Percentiles rank a stretch among this genome's conserved stretches.
Conservation (phyloP, 2,888 invertebrate species). For the Agonum fuliginosum region DNA sequence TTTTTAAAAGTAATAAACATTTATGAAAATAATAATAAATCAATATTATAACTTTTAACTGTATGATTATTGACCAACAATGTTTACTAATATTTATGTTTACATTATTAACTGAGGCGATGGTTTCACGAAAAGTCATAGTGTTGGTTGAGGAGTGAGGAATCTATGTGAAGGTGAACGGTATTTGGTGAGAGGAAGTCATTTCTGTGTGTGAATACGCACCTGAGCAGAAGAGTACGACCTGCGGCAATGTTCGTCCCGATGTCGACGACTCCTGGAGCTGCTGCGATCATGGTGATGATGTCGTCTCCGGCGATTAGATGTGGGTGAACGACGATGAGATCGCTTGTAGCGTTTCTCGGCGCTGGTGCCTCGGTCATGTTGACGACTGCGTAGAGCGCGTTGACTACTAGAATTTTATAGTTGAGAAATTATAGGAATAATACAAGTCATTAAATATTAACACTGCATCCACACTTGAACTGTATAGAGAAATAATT, state of each 20-base stretch:
- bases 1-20: too few relatives aligned
- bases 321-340: conserved; percentile 87
- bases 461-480: not conserved
- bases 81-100: not conserved
- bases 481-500: not conserved
- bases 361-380: conserved; percentile 85
- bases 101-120: conserved; percentile 1
- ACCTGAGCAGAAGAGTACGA: conserved; percentile 74
- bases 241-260: conserved; percentile 74
- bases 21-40: too few relatives aligned
- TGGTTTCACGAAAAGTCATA: conserved; percentile 2
- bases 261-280: conserved; percentile 70
- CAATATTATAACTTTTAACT: too few relatives aligned
- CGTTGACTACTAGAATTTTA: conserved; percentile 78
- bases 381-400: conserved; percentile 76
- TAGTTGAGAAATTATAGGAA: too few relatives aligned
- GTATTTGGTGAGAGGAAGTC: not conserved
- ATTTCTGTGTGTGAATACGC: conserved; percentile 64
- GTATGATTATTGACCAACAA: conserved; percentile 28
- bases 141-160: not conserved
- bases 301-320: conserved; percentile 84
- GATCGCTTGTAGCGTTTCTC: conserved; percentile 91
- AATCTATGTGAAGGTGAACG: not conserved
- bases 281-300: conserved; percentile 74
- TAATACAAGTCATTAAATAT: too few relatives aligned